These are phyloP conservation scores for Holocentrus rufus DNA, from an alignment of 2,797 vertebrate species.

Conservation along the genomic window DNA sequence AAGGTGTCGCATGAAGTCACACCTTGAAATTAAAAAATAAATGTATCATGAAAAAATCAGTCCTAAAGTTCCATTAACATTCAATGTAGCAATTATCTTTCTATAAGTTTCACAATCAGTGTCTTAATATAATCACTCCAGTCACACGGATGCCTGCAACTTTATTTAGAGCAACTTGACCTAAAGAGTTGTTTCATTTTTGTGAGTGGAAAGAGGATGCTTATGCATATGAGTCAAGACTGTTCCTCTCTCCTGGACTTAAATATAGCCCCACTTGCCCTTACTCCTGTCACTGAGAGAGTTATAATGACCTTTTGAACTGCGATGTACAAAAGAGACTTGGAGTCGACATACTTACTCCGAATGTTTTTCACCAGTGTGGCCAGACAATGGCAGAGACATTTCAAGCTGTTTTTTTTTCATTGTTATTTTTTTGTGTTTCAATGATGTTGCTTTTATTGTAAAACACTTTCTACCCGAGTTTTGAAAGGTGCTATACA, in stretches of 20 bases:
- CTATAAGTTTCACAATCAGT: conserved; percentile 30
- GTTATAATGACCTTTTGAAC: conserved; percentile 73
- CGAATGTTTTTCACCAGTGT: conserved; percentile 54
- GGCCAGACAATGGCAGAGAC: conserved; percentile 28
- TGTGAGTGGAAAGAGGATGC: conserved; percentile 60
- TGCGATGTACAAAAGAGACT: conserved; percentile 65
- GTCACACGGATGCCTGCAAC: conserved; percentile 25
- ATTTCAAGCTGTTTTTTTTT: conserved; percentile 10
- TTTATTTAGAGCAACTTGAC: conserved; percentile 40
- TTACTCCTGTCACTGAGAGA: conserved; percentile 72
- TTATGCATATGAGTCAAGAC: conserved; percentile 67
- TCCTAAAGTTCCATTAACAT: no score
- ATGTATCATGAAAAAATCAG: no score
- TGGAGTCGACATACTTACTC: conserved; percentile 59
- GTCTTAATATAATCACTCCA: conserved; percentile 40
- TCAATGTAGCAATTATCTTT: no score
- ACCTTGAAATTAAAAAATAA: background rate
- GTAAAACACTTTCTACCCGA: no score
- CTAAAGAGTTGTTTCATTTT: conserved; percentile 44
- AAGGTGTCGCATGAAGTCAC: background rate
- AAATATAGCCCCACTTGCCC: conserved; percentile 71
- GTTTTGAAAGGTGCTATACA: no score
- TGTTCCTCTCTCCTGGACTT: conserved; percentile 65
- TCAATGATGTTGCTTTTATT: no score
- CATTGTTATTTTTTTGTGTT: conserved; percentile 13